phyloP scores from a whole-genome alignment of 1,140 invertebrate species.

The Riptortus pedestris region DNA sequence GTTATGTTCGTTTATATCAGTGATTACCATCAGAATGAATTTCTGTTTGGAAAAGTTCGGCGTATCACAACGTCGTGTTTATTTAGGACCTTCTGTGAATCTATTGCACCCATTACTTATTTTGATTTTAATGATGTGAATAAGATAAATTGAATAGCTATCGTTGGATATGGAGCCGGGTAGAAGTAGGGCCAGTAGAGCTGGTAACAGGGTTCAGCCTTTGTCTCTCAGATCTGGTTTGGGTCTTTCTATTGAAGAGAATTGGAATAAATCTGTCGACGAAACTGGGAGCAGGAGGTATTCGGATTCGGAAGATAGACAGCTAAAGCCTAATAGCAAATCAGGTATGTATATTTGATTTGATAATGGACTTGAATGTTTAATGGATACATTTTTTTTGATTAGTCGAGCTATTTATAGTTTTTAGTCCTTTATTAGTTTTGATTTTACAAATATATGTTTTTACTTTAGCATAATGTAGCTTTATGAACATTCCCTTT shows the following conservation, averaged over 20 bases:
- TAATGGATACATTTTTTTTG: too few relatives aligned
- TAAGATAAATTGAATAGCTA: background rate
- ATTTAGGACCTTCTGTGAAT: background rate
- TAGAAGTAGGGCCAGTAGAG: conserved; percentile 27
- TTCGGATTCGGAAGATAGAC: conserved; percentile 33
- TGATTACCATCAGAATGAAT: background rate
- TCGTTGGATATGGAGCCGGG: conserved; percentile 24
- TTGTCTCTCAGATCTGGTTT: conserved; percentile 25
- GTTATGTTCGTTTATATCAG: background rate
- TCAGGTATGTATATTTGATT: conserved; percentile 24
- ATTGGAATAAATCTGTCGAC: conserved; percentile 30
- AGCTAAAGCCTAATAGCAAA: conserved; percentile 26
- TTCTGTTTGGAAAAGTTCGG: background rate
- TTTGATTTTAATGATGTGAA: conserved; percentile 4
- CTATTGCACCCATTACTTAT: background rate
- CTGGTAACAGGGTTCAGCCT: conserved; percentile 25
- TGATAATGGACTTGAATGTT: too few relatives aligned
- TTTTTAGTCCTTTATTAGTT: too few relatives aligned
- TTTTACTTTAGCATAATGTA: too few relatives aligned
- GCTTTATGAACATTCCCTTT: too few relatives aligned
- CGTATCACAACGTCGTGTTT: background rate
- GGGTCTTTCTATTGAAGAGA: conserved; percentile 26
- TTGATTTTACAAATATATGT: too few relatives aligned
- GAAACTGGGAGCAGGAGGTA: conserved; percentile 31
- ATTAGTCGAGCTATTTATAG: too few relatives aligned